These are phyloP conservation scores for Alentia gelatinosa DNA, from an alignment of 2,888 invertebrate genomes.

Conservation along the genomic window DNA sequence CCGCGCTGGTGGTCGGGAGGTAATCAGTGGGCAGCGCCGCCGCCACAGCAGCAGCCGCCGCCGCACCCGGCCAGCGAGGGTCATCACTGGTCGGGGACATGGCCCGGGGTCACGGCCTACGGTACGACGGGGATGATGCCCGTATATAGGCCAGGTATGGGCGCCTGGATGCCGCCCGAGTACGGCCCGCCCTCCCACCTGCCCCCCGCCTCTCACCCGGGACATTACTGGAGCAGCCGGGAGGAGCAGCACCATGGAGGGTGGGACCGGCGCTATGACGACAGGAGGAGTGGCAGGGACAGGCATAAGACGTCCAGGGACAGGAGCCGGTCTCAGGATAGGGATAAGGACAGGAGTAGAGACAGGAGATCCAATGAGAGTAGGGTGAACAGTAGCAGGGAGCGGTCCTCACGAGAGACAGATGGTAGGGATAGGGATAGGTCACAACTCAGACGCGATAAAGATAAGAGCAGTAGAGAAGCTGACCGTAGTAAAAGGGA, in stretches of 20 bases:
- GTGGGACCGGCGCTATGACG: slow-evolving; percentile 1
- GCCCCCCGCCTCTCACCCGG: neutral
- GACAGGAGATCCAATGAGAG: neutral
- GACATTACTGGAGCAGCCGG: slow-evolving; percentile 3
- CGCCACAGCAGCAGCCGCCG: neutral
- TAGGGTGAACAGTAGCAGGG: neutral
- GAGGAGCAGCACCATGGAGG: neutral
- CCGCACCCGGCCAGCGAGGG: neutral
- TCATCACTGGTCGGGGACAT: neutral
- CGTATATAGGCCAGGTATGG: neutral
- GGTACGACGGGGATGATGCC: neutral
- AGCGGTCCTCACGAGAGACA: neutral
- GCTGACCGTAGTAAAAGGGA: neutral
- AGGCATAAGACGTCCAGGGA: neutral
- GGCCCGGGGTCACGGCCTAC: neutral
- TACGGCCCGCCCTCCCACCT: neutral
- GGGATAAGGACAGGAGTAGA: neutral
- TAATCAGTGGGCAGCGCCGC: neutral
- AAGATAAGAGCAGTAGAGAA: neutral
- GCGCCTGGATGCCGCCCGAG: neutral
- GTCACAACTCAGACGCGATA: neutral
- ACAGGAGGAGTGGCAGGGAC: neutral
- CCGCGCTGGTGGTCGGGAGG: slow-evolving; percentile 17
- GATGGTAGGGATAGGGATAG: neutral
- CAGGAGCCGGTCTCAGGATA: neutral